Evolutionary conservation across 2,113 vertebrate genomes (phyloP), one percentile per base, ranked within the genome.

Genomic region (Callipepla squamata): DNA sequence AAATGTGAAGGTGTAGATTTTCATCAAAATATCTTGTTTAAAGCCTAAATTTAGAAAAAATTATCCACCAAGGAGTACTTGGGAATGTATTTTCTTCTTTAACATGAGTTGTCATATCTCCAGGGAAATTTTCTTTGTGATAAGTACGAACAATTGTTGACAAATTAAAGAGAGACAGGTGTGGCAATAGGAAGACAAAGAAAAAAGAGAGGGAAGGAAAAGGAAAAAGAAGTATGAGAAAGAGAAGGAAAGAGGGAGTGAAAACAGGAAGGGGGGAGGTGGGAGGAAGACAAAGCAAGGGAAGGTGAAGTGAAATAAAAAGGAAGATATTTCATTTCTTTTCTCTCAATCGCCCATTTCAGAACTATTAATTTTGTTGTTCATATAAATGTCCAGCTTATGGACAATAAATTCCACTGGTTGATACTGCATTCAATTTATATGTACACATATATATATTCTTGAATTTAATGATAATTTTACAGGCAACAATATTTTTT

Each of bases 1-100:
- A 95, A 91, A 62, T 87, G 32, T 72, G 87, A 68, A 88, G 42
- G 18, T 75, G 40, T 36, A 72, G 32, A 28, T 40, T 76, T 89
- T 61, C 67, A 72, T 32, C 2, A 2, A 66, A 95, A 73, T 7
- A 92, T 1, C 6, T 75, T 67, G 14, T 8, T 88, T 73, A 32
- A 73, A 51, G 53, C 38, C 21, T 82, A 68, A 80, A 57, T 90
- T 65, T 77, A 92, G 59, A 59, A 19, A 88, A 68, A 21, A 0
- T 5, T 50, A 13, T 92, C 44, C 59, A 32, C 15, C 68, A 85
- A 80, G 75, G 45, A 32, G 13, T 74, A 74, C 11, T 57, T 69
- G n/a, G 51, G 13, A 47, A 38, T 34, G 5, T 51, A 20, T 19
- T 73, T 69, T 80, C 19, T 57, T 91, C 28, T 8, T 57, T 74